Base-by-base conservation (phyloP, 2,797 vertebrate species). In the Ctenochaetus hawaiiensis region DNA sequence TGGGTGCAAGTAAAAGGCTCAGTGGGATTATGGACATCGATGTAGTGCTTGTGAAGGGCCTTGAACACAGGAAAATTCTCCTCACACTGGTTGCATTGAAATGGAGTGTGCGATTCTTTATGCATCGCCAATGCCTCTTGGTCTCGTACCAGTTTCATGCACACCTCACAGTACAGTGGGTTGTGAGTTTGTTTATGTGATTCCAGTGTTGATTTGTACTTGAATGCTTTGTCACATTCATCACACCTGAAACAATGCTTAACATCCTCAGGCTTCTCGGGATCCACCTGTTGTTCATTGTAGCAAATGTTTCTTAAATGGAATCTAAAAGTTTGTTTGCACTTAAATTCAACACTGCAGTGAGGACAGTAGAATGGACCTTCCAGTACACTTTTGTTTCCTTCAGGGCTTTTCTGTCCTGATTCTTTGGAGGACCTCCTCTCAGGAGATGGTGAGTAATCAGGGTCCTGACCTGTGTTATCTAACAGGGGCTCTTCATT, bases 141-240 rank as follows among this genome's bases (percentile, higher is more conserved):
- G 65, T 94, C 93, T 0, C 93, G 93, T 0, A 94, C 93, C 26
- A 93, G 71, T 43, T 94, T 94, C 88, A 91, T 93, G 57, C 93
- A 94, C 52, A 93, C 90, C 70, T 94, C 91, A 22, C 93, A 94
- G 88, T 94, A 94, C 0, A 94, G 91, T 0, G 93, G 93, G 85
- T 94, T 92, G 88, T 94, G 93, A 1, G 93, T 94, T 56, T 92
- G 92, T 81, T 93, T 93, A 87, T 94, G 93, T 34, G 93, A 93
- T 20, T 93, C 93, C 3, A 94, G 59, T 0, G 93, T 93, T 0
- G 93, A 94, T 39, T 93, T 93, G 83, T 91, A 94, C 63, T 90
- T 92, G 57, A 94, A 94, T 0, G 92, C 92, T 70, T 94, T 94
- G 87, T 93, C 91, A 2, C 93, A 94, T 8, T 93, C 89, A 0